Evolutionary conservation across 2,113 vertebrate genomes (phyloP).

Genomic region (Alces alces): DNA sequence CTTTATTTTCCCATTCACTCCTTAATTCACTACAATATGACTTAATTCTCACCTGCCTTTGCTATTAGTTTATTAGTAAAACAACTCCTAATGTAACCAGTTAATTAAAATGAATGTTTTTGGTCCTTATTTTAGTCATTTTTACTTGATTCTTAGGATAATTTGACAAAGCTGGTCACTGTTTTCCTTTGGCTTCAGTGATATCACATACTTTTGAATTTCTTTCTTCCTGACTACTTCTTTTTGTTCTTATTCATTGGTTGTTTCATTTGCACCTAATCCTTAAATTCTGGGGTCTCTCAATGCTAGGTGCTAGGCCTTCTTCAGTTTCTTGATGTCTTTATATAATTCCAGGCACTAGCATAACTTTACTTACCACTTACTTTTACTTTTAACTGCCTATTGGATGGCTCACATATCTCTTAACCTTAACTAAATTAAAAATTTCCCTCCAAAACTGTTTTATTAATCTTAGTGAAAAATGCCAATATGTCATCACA

Average conservation of each 20-base stretch:
- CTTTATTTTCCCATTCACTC: not conserved
- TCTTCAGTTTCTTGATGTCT: not conserved
- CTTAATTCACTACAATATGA: not conserved
- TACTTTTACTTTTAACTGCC: not conserved
- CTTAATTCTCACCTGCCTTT: not conserved
- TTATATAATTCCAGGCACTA: not conserved
- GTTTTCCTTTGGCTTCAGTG: not conserved
- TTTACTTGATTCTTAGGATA: not conserved
- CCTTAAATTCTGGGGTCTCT: not conserved
- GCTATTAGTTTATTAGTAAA: not conserved
- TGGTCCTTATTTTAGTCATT: not conserved
- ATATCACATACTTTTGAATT: not conserved
- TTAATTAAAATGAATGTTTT: not conserved
- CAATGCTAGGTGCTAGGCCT: not conserved
- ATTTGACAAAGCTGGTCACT: not conserved
- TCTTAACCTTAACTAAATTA: not conserved
- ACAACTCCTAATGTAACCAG: not conserved
- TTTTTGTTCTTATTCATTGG: not conserved
- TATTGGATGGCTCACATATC: not conserved
- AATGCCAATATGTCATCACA: not conserved
- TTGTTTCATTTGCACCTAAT: not conserved
- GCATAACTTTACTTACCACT: not conserved
- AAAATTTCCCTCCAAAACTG: not conserved
- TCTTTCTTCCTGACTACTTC: not conserved
- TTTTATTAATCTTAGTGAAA: not conserved